Evolutionary conservation across 1,140 invertebrate species (phyloP), one percentile per base, ranked within the genome.

Genomic region (Drosophila nasuta): DNA sequence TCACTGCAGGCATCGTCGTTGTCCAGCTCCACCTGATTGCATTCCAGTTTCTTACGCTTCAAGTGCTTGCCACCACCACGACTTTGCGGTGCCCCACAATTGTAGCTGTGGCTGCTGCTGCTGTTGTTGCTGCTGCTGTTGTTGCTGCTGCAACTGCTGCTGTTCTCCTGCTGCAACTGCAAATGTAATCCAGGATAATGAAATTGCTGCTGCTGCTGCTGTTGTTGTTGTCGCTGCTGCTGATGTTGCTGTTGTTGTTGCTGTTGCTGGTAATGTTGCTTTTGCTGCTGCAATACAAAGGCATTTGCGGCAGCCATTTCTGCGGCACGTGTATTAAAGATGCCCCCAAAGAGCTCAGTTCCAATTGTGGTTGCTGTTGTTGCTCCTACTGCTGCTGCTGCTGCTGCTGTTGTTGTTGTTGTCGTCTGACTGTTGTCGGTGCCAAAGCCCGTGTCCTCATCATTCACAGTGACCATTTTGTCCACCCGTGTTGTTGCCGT

Each of bases 1-100:
- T 92, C 91, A 67, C 91, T 92, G 73, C 95, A 96, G 30, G 94
- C 94, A 76, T 96, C 94, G 75, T 96, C 95, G 58, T 95, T 95
- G 89, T 96, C 95, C 41, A 95, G 81, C 89, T 92, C 86, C 25
- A 92, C 74, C 25, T 95, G 95, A 48, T 78, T 95, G 95, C 62
- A 95, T 93, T 95, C 95, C 83, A 95, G 93, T 82, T 94, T 94
- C 67, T 93, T 93, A 58, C 94, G 93, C 86, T 96, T 96, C 2
- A 93, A 65, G 10, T 79, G 66, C 49, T 89, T 88, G 46, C 77
- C 80, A 13, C 77, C 63, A 0, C 58, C 63, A 1, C 62, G 46
- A 35, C 52, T 49, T 8, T 7, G 35, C 35, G 17, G 46, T 10
- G n/a, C 5, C 7, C 17, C 35, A 25, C 20, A 25, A 11, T 45